phyloP scores from a whole-genome alignment of 2,113 vertebrate species.

The Phaethon lepturus region DNA sequence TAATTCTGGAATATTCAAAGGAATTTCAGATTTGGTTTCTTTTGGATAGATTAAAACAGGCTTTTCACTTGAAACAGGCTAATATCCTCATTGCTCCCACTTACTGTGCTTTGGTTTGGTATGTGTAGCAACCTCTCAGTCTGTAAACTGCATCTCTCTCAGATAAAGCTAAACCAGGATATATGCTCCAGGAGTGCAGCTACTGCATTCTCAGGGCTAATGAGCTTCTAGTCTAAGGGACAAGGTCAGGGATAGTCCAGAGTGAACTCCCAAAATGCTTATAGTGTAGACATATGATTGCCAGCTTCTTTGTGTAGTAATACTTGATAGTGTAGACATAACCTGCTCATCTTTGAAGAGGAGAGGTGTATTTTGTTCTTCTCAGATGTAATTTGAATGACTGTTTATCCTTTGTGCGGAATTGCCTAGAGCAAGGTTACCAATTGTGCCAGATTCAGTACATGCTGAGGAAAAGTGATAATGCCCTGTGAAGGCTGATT shows the following conservation, averaged over 20 bases:
- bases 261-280: not conserved
- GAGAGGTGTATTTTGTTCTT: not conserved
- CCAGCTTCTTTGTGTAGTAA: not conserved
- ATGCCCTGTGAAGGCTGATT: not conserved
- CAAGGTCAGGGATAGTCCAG: not conserved
- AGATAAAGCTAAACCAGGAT: not conserved
- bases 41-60: not conserved
- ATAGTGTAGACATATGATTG: not conserved
- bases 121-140: not conserved
- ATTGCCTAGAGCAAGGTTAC: not conserved
- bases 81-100: not conserved
- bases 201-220: not conserved
- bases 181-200: not conserved
- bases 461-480: not conserved
- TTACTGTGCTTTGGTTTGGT: not conserved
- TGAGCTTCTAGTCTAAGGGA: not conserved
- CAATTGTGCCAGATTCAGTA: not conserved
- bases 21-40: not conserved
- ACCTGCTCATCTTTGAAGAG: not conserved
- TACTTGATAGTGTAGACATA: not conserved
- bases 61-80: not conserved
- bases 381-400: not conserved
- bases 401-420: not conserved
- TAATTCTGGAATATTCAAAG: not conserved
- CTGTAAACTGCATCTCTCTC: not conserved